A percentile compares a stretch with the other conserved stretches of the same genome.
Evolutionary conservation across 2,113 vertebrate species (phyloP).

Genomic region (Indri indri): DNA sequence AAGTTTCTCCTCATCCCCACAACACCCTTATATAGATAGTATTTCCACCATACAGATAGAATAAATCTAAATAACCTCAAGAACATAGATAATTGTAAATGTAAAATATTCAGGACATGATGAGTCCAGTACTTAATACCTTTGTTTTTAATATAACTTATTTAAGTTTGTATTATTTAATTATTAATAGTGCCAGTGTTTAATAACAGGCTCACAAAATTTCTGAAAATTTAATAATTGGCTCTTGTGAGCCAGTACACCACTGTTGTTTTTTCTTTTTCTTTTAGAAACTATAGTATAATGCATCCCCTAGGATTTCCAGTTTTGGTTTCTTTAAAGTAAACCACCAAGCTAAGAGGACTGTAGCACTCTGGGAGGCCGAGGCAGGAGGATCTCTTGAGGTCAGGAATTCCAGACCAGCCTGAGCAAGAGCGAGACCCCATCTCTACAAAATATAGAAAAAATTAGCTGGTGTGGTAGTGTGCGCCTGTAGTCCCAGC

Average conservation of each 20-base stretch:
- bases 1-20: too few relatives aligned
- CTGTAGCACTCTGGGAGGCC: too few relatives aligned
- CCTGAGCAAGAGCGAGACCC: too few relatives aligned
- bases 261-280: neutral
- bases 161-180: neutral
- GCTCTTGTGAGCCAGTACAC: neutral
- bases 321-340: conserved; percentile 39
- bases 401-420: too few relatives aligned
- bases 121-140: neutral
- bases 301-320: neutral
- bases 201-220: neutral
- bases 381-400: too few relatives aligned
- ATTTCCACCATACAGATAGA: neutral
- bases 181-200: neutral
- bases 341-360: neutral
- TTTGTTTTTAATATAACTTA: conserved; percentile 5
- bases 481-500: too few relatives aligned
- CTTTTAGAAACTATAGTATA: neutral
- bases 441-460: too few relatives aligned
- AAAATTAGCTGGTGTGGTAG: too few relatives aligned
- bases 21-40: neutral
- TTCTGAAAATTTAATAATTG: neutral
- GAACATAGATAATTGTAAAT: conserved; percentile 19
- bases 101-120: conserved; percentile 7
- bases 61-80: neutral